Conservation (phyloP, 1,140 invertebrate species). For the Chymomyza costata region DNA sequence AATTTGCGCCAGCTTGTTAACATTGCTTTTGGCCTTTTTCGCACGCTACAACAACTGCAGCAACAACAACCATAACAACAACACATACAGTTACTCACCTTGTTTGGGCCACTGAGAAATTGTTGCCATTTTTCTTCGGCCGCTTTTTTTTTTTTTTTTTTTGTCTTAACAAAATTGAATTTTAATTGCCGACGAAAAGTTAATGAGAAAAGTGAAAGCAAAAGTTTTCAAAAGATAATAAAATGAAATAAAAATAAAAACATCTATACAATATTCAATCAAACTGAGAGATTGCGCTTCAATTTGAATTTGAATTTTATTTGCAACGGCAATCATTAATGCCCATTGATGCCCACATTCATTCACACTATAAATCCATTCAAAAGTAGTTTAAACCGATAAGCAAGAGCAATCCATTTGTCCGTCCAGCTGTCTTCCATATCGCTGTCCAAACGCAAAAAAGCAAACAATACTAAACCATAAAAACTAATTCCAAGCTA, state of each 20-base stretch:
- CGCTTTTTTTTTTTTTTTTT: too few relatives aligned
- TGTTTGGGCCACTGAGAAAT: constrained; percentile 8
- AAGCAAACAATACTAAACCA: too few relatives aligned
- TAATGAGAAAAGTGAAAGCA: constrained; percentile 73
- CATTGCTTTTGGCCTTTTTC: constrained; percentile 50
- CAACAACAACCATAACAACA: too few relatives aligned
- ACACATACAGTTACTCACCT: constrained; percentile 59
- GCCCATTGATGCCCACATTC: constrained; percentile 40
- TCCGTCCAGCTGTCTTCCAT: constrained; percentile 1
- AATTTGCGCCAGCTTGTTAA: constrained; percentile 63
- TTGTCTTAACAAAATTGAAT: constrained; percentile 57
- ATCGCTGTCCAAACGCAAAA: not conserved
- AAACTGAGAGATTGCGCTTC: constrained; percentile 26
- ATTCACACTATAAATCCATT: constrained; percentile 25
- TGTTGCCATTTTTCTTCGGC: not conserved
- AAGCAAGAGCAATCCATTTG: constrained; percentile 13
- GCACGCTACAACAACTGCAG: constrained; percentile 62
- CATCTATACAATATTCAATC: constrained; percentile 59
- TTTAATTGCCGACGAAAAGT: constrained; percentile 72
- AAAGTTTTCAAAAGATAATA: constrained; percentile 59
- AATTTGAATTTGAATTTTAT: not conserved
- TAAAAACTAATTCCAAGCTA: too few relatives aligned
- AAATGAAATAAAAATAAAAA: constrained; percentile 40
- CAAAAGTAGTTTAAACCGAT: constrained; percentile 26
- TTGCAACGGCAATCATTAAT: constrained; percentile 15